Base-by-base conservation (phyloP, 92 coral and sea anemone genomes). In the Isaurus tuberculatus region DNA sequence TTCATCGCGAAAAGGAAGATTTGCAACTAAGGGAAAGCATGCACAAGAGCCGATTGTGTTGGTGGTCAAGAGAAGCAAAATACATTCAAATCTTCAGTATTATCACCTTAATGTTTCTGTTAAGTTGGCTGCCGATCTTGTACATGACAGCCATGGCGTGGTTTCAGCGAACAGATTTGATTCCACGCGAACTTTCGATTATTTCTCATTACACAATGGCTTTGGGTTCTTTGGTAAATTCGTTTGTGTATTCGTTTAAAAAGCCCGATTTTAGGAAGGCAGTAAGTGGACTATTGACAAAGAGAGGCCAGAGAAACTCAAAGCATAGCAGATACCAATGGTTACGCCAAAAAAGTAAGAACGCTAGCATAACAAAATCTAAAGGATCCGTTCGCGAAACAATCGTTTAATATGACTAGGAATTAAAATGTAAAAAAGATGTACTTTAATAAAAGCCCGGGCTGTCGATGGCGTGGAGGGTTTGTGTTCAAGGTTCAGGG, bases 221-320 rank as follows among this genome's bases (percentile, higher is more conserved):
- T 10, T 42, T 72, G 7, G 61, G 79, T 2, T 72, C 79, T 1
- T 46, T 72, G 15, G 61, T 72, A 26, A 72, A 72, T 44, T 61
- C 79, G 25, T 19, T 72, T 8, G 22, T 72, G 2, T 72, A 72
- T 28, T 72, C 79, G 31, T 44, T 72, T 44, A 72, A 44, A 44
- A 72, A 72, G 16, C 58, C 79, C 27, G 79, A 72, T 46, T 72
- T 72, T 72, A 72, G 79, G n/a, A 72, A 13, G 13, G 79, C 58
- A 43, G 2, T 72, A 15, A 10, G 20, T 15, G 44, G 6, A 44
- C 32, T 72, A 2, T 72, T 72, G 36, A 22, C 60, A 25, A 72
- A 44, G 20, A 44, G 29, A 42, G 33, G 37, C 16, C 25, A 6
- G 14, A 23, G 5, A 9, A 28, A 10, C 32, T 13, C 49, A 0